These are phyloP conservation scores for Leucophenga maculata DNA, from an alignment of 2,888 invertebrate species.

Conservation along the genomic window DNA sequence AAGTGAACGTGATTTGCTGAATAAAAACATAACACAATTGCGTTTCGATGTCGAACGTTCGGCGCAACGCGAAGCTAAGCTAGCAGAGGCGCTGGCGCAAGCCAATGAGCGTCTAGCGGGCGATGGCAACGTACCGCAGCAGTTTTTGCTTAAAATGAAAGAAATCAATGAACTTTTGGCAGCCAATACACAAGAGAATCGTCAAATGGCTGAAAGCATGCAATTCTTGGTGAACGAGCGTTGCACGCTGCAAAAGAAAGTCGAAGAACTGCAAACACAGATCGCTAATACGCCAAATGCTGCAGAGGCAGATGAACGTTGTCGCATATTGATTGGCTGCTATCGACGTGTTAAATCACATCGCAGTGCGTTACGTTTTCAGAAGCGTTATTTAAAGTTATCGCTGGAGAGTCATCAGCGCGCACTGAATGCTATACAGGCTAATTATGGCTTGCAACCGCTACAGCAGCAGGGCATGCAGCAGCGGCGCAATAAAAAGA, in stretches of 20 bases:
- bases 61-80: constrained; percentile 67
- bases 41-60: constrained; percentile 70
- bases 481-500: constrained; percentile 55
- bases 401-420: constrained; percentile 74
- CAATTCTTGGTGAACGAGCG: constrained; percentile 73
- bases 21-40: constrained; percentile 62
- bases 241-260: constrained; percentile 72
- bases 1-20: constrained; percentile 59
- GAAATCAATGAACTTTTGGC: constrained; percentile 74
- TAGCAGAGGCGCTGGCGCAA: constrained; percentile 68
- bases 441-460: constrained; percentile 13
- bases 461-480: constrained; percentile 36
- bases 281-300: constrained; percentile 56
- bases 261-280: constrained; percentile 71
- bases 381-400: constrained; percentile 88
- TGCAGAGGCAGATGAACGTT: constrained; percentile 71
- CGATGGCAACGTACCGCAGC: constrained; percentile 67
- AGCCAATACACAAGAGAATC: constrained; percentile 74
- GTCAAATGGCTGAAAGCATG: constrained; percentile 73
- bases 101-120: constrained; percentile 59
- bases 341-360: constrained; percentile 88
- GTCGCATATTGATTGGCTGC: constrained; percentile 77
- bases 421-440: constrained; percentile 54
- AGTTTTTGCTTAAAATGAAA: constrained; percentile 72
- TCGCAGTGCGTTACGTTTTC: constrained; percentile 89